phyloP scores from a whole-genome alignment of 2,888 invertebrate genomes.

The Eledona agricola region DNA sequence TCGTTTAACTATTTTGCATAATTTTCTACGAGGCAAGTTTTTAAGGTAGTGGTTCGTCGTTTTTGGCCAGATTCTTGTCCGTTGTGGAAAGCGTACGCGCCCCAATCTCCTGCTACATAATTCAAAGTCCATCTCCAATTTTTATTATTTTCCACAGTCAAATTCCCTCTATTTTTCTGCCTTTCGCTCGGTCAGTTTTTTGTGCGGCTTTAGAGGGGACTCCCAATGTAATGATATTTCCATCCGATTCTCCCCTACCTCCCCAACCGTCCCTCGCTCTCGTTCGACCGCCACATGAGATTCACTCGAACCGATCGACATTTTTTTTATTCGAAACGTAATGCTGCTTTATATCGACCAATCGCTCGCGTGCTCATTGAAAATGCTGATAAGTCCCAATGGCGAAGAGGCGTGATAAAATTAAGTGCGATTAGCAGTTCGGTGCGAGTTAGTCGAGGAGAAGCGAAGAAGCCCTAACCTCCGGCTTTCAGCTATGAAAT shows the following conservation, averaged over 20 bases:
- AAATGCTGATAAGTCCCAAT: conserved; percentile 15
- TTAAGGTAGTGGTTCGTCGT: too few species aligned
- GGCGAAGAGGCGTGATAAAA: conserved; percentile 22
- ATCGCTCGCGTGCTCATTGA: conserved; percentile 44
- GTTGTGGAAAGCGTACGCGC: conserved; percentile 48
- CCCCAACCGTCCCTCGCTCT: conserved; percentile 51
- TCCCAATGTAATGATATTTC: conserved; percentile 64
- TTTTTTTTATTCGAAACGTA: conserved; percentile 49
- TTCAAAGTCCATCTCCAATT: conserved; percentile 65
- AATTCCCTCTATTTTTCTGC: conserved; percentile 64
- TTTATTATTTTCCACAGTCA: conserved; percentile 65
- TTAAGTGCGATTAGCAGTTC: conserved; percentile 37
- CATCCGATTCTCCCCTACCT: conserved; percentile 59
- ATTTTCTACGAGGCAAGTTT: too few species aligned
- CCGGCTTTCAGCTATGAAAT: conserved; percentile 58
- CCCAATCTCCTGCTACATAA: conserved; percentile 62
- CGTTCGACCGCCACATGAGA: conserved; percentile 48
- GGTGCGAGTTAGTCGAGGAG: conserved; percentile 29
- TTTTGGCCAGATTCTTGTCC: conserved; percentile 31
- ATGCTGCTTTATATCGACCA: conserved; percentile 47
- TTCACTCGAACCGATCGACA: conserved; percentile 51
- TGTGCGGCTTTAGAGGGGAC: conserved; percentile 59
- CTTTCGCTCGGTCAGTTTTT: conserved; percentile 63
- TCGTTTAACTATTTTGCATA: too few species aligned
- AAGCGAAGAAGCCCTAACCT: conserved; percentile 54